These are phyloP conservation scores for Lymantria monacha DNA, from an alignment of 2,888 invertebrate species.

Conservation along the genomic window DNA sequence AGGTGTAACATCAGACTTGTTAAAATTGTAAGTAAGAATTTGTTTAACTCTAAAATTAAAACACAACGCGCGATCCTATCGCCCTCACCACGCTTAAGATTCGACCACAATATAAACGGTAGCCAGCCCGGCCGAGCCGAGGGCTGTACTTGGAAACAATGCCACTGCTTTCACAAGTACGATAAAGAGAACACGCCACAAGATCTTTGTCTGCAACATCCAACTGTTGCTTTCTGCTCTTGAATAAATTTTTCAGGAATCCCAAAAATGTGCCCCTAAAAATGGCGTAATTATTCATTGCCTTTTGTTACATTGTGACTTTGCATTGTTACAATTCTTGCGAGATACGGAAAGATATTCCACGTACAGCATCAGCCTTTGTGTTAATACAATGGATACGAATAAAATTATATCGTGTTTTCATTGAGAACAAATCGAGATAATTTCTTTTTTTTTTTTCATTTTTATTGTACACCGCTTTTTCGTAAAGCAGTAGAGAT, in stretches of 20 bases:
- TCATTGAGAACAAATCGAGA: neutral
- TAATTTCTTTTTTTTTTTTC: no score
- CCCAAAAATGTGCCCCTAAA: neutral
- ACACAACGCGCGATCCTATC: neutral
- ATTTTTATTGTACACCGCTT: no score
- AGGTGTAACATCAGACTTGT: no score
- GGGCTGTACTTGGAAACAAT: constrained; percentile 1
- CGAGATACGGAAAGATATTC: neutral
- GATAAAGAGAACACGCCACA: constrained; percentile 9
- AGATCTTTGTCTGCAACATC: neutral
- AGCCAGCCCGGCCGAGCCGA: neutral
- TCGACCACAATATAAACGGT: neutral
- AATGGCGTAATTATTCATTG: neutral
- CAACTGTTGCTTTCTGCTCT: constrained; percentile 18
- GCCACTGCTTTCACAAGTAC: neutral
- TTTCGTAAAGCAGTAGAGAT: no score
- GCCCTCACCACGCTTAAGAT: neutral
- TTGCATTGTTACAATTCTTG: neutral
- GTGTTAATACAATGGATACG: neutral
- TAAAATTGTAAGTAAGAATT: no score
- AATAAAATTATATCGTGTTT: neutral
- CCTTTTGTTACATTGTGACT: neutral
- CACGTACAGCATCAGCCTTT: neutral
- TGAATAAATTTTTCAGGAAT: neutral
- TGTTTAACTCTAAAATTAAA: no score